These are phyloP conservation scores for Epicauta chinensis DNA, from an alignment of 1,140 invertebrate genomes.

Conservation along the genomic window DNA sequence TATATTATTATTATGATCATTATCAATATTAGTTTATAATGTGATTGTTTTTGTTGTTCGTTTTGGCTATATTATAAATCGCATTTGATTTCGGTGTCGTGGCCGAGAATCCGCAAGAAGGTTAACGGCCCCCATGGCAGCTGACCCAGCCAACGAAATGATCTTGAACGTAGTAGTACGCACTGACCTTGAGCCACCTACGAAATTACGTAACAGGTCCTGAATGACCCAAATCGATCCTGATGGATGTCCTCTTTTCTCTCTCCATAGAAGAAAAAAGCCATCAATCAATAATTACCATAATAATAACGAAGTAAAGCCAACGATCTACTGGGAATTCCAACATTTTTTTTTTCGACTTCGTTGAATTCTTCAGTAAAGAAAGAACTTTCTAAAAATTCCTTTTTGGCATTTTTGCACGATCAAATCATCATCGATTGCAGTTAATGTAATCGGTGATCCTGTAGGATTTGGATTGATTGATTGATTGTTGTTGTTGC, in stretches of 20 bases:
- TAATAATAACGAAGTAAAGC: background rate
- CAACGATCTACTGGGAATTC: constrained; percentile 8
- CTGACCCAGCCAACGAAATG: constrained; percentile 19
- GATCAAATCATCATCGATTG: too few relatives aligned
- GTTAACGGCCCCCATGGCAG: constrained; percentile 12
- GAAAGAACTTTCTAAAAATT: background rate
- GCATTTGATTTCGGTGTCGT: background rate
- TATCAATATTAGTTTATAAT: background rate
- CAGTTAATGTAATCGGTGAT: too few relatives aligned
- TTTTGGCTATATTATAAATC: background rate
- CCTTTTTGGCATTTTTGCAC: too few relatives aligned
- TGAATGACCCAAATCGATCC: constrained; percentile 16
- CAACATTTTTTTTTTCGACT: constrained; percentile 8
- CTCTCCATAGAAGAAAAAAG: too few relatives aligned
- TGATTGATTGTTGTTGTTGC: constrained; percentile 25
- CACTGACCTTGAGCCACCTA: constrained; percentile 21
- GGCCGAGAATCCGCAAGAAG: constrained; percentile 8
- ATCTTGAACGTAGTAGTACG: constrained; percentile 15
- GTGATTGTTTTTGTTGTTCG: background rate
- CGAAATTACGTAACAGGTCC: constrained; percentile 15
- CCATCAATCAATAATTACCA: too few relatives aligned
- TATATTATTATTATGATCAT: too few relatives aligned
- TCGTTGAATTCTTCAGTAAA: background rate
- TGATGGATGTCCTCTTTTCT: too few relatives aligned
- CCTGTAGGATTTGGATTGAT: background rate